phyloP scores from a whole-genome alignment of 2,113 vertebrate genomes.

The Uropsilus gracilis region DNA sequence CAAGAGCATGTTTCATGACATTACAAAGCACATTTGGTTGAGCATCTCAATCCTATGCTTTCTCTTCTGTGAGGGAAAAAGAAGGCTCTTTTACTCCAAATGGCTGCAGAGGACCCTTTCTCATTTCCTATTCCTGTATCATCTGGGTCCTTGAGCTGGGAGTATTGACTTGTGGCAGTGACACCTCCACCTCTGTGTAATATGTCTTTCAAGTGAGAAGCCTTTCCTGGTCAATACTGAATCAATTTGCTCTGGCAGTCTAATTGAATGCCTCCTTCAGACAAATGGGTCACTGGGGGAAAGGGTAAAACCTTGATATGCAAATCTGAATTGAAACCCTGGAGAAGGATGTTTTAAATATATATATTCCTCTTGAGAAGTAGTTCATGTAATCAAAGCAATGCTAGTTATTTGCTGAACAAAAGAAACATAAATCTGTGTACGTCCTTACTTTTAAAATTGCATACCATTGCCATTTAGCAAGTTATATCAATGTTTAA shows the following conservation, averaged over 20 bases:
- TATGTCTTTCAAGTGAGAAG: constrained; percentile 69
- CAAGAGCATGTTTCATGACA: background rate
- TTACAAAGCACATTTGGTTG: background rate
- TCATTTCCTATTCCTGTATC: constrained; percentile 31
- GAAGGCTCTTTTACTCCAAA: background rate
- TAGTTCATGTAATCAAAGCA: background rate
- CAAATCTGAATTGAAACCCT: constrained; percentile 60
- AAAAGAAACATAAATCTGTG: constrained; percentile 2
- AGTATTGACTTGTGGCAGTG: constrained; percentile 37
- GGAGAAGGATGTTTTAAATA: constrained; percentile 55
- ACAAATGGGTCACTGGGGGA: constrained; percentile 75
- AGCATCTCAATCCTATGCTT: background rate
- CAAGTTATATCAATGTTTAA: background rate
- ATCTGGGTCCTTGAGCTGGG: background rate
- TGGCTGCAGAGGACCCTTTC: background rate
- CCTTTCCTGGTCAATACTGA: constrained; percentile 70
- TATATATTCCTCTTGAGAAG: constrained; percentile 16
- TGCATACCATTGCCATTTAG: background rate
- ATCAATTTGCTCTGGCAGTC: constrained; percentile 69
- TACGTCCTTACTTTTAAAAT: background rate
- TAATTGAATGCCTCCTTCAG: constrained; percentile 78
- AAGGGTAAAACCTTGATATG: constrained; percentile 72
- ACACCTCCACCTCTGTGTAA: background rate
- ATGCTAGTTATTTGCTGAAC: constrained; percentile 27
- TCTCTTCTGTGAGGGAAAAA: background rate